Evolutionary conservation across 1,140 invertebrate species (phyloP), one percentile per base, ranked within the genome.

Genomic region (Zaprionus ornatus): DNA sequence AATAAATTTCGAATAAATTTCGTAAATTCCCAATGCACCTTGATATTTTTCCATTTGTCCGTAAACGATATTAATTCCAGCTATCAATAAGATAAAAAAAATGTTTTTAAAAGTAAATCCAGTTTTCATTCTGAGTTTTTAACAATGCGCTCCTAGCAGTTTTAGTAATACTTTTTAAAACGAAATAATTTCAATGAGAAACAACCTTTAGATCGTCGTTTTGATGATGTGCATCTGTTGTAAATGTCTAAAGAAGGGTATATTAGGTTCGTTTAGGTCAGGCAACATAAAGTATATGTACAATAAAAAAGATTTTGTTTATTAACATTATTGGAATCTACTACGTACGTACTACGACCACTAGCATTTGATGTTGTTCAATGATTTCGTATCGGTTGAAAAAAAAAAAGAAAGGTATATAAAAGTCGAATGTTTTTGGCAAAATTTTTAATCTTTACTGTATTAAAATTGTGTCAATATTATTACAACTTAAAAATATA

Each of bases 381-480:
- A 2, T 2, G 2, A n/a, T n/a, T n/a, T n/a, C 40, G 15, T 42
- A 42, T 15, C 9, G 9, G 29, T 15, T 37, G 0, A 42, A 42
- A 42, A 42, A 42, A 42, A 42, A n/a, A 45, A n/a, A n/a, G n/a
- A 17, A 17, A 7, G 19, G 13, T 50, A 50, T 50, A 50, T 13
- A 50, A 4, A 4, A 23, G 19, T 50, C 19, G 45, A 10, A 45
- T 45, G 17, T 3, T 3, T 21, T 19, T 10, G 17, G 5, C 7
- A n/a, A 19, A 23, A 9, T 5, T 4, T 12, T 19, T 13, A 67
- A 76, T 72, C 29, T 21, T 67, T 63, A 10, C 10, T 61, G 10
- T 48, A 10, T 12, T 55, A 50, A 72, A 88, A 72, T 80, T 72
- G 72, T 88, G 74, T 87, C 80, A 87, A 87, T 88, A 87, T 87